Conservation (phyloP, 2,888 invertebrate genomes). For the Archaeoteleia sp. region DNA sequence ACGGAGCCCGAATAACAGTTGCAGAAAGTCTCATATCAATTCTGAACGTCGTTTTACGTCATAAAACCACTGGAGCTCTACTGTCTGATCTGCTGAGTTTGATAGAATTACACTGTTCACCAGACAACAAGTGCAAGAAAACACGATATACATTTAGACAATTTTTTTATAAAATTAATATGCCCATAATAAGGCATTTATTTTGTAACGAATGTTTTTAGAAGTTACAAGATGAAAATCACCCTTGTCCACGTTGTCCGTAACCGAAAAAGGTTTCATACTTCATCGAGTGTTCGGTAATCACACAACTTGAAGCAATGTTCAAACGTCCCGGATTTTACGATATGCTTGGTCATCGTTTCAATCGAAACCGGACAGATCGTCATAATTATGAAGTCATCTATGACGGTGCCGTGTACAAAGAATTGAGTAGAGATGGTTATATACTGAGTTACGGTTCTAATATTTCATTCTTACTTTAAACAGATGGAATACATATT, state of each 20-base stretch:
- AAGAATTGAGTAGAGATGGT: constrained; percentile 1
- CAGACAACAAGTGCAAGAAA: constrained; percentile 10
- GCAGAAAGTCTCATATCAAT: no score
- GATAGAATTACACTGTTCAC: no score
- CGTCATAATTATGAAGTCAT: constrained; percentile 14
- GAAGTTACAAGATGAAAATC: constrained; percentile 6
- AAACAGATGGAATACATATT: neutral
- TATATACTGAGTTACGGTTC: neutral
- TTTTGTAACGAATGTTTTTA: neutral
- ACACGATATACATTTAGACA: constrained; percentile 6
- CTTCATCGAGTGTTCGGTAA: constrained; percentile 7
- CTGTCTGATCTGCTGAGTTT: no score
- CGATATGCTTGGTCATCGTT: constrained; percentile 8
- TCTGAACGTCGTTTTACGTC: no score
- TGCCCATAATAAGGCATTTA: no score
- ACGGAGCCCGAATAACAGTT: no score
- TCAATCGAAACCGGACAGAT: neutral
- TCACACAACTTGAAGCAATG: constrained; percentile 6
- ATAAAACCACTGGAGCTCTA: no score
- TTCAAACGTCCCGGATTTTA: constrained; percentile 22
- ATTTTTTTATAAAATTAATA: constrained; percentile 1
- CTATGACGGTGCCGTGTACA: constrained; percentile 22
- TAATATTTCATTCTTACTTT: neutral
- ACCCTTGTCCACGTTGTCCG: neutral
- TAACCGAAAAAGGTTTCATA: neutral